Conservation (phyloP, 2,888 invertebrate genomes). For the Allophyes oxyacanthae region DNA sequence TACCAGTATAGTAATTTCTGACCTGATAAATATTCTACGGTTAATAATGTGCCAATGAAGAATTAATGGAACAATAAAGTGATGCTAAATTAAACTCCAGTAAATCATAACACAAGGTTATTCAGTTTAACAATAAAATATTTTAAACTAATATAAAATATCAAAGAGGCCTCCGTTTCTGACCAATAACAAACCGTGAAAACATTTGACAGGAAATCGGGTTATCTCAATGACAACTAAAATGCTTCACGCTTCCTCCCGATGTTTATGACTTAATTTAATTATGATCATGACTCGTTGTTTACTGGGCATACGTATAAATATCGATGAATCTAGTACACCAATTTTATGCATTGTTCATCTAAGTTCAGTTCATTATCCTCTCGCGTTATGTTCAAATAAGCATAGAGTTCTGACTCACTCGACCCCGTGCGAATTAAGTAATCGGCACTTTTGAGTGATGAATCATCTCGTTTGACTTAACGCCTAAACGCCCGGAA, state of each 20-base stretch:
- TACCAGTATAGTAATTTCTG: too few species aligned
- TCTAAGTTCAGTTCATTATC: constrained; percentile 49
- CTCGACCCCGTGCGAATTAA: constrained; percentile 36
- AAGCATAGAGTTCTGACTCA: constrained; percentile 41
- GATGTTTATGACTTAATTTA: constrained; percentile 64
- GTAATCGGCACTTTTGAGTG: constrained; percentile 40
- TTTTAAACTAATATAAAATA: constrained; percentile 5
- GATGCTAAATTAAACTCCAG: neutral
- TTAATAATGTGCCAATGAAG: too few species aligned
- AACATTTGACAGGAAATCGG: constrained; percentile 77
- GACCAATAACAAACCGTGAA: constrained; percentile 52
- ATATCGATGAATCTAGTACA: constrained; percentile 16
- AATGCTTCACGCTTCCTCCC: constrained; percentile 71
- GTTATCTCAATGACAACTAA: constrained; percentile 79
- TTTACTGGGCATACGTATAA: constrained; percentile 41
- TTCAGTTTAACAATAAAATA: constrained; percentile 3
- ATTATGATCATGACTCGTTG: constrained; percentile 48
- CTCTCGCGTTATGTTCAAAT: constrained; percentile 27
- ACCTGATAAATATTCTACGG: too few species aligned
- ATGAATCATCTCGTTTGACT: constrained; percentile 48
- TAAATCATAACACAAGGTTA: neutral
- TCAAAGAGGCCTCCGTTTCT: constrained; percentile 15
- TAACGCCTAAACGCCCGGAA: constrained; percentile 27
- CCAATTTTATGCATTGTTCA: constrained; percentile 14
- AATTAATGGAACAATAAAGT: too few species aligned